Base-by-base conservation (phyloP, 1,140 invertebrate species). In the Euglossa dilemma region DNA sequence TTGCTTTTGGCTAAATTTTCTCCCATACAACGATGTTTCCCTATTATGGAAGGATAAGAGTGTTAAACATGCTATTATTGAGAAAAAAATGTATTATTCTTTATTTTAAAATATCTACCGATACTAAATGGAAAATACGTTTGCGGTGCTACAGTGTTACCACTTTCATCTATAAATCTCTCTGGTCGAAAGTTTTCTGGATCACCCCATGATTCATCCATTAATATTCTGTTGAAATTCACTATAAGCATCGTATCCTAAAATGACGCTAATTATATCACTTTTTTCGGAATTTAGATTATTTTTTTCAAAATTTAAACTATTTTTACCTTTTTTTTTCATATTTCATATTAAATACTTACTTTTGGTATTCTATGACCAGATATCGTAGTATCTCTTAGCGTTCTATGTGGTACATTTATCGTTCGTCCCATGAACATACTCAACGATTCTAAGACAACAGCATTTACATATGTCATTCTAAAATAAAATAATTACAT, bases 21-120 rank as follows among this genome's bases (percentile, higher is more conserved):
- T 16, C 98, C 98, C 90, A 98, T 96, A 90, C 98, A 99, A 59
- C 97, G 96, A 91, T 97, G 96, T 89, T 97, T 98, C 18, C 96
- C 96, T 96, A 85, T 47, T 87, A 81, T 23, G 66, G 20, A 70
- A 85, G 61, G 57, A 45, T n/a, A 45, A n/a, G 0, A 25, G 8
- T 20, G n/a, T 23, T n/a, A n/a, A 16, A 54, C 5, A 43, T 8
- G 9, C 23, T 50, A 88, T 75, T 73, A 70, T 61, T 80, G 75
- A 57, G 88, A 84, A 80, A 80, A 52, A 85, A 7, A 4, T 36
- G 14, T 74, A 61, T 52, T 45, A 59, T 69, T 66, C 73, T 74
- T 76, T 74, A 52, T 54, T 47, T 59, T 25, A n/a, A n/a, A 57
- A 59, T 80, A 90, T 87, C 83, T 93, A 92, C 97, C 97, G 45